These are phyloP conservation scores for Pomatostomus ruficeps DNA, from an alignment of 2,113 vertebrate species.

Conservation along the genomic window DNA sequence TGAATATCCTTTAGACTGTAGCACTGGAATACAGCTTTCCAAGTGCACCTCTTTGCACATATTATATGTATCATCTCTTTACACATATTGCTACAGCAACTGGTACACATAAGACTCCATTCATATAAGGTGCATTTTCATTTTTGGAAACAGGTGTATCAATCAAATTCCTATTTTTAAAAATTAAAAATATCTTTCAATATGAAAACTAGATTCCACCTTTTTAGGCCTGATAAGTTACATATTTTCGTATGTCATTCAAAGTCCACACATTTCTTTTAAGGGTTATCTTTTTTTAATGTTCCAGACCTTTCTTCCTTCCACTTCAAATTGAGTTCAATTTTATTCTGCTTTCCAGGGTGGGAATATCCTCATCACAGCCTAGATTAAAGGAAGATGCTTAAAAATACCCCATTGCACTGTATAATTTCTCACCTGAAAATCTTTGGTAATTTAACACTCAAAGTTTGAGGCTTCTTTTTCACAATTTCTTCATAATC, in stretches of 20 bases:
- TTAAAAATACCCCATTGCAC: neutral
- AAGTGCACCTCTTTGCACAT: no score
- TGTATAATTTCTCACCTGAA: neutral
- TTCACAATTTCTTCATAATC: neutral
- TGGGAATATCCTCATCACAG: neutral
- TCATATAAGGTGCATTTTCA: neutral
- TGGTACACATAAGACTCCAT: neutral
- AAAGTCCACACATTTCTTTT: accelerated
- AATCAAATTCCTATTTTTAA: neutral
- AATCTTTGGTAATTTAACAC: neutral
- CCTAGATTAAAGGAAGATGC: neutral
- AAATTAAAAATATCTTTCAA: neutral
- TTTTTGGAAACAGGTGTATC: neutral
- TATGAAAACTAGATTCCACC: neutral
- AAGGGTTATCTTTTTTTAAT: neutral
- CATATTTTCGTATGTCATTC: neutral
- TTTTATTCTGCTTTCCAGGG: neutral
- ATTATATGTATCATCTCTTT: neutral
- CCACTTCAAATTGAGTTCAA: neutral
- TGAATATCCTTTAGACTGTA: neutral
- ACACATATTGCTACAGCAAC: neutral
- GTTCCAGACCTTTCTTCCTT: neutral
- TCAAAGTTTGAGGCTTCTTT: neutral
- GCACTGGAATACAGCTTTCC: neutral
- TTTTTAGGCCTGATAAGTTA: neutral